Base-by-base conservation (phyloP, 2,888 invertebrate species). In the Boloria euphrosyne region DNA sequence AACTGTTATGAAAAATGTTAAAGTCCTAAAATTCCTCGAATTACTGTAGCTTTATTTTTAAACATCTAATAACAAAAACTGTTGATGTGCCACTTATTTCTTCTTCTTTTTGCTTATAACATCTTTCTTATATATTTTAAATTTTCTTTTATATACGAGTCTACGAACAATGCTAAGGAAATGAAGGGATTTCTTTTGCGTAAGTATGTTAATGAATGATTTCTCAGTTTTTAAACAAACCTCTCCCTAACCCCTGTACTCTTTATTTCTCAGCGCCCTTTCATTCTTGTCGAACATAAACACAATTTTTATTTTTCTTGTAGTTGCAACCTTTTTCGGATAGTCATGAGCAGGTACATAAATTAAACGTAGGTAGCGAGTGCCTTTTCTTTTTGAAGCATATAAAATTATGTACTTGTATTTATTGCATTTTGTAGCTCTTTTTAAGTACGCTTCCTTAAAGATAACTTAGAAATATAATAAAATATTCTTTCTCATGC, bases 301-400 rank as follows among this genome's bases (percentile, higher is more conserved):
- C 76, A 80, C 77, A 60, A 71, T 80, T 75, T 85, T 82, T 84
- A 76, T 86, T 89, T 87, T 81, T 84, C 86, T 89, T 92, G 90
- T 92, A 92, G 92, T 90, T 92, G 87, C 90, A 90, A 88, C 92
- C 92, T 83, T 92, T 87, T 83, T 92, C 92, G 92, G 92, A 92
- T 89, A 92, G 92, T 88, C 89, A 92, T 82, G 87, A 92, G 82
- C 92, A 92, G 92, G 92, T 92, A 92, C 83, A 83, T 82, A 80
- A 76, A 74, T 76, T 71, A 76, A 81, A 81, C 76, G 81, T 86
- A 84, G 88, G 84, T 90, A 88, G 84, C 73, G 77, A 82, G 79
- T 80, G 81, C 80, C 80, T 83, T 82, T 73, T 74, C 57, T 68
- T 72, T 74, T 77, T 67, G 71, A 75, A 78, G 74, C 78, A 78